These are phyloP conservation scores for Coregonus ussuriensis DNA, from an alignment of 2,797 vertebrate genomes.

Conservation along the genomic window DNA sequence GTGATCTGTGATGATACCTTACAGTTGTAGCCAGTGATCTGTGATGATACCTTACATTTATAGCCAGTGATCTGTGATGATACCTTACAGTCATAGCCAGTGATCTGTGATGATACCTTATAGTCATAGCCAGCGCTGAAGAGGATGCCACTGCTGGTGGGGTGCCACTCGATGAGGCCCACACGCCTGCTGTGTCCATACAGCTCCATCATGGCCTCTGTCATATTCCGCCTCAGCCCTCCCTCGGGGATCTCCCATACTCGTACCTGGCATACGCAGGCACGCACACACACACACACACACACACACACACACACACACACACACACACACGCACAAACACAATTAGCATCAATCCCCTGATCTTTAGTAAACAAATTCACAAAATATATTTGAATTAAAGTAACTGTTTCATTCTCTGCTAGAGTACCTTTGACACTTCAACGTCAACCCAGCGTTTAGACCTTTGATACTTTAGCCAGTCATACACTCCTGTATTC, in stretches of 20 bases:
- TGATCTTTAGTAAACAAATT: too few relatives aligned
- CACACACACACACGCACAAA: too few relatives aligned
- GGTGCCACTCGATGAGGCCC: conserved; percentile 97
- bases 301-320: conserved; percentile 8
- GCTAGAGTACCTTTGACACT: background rate
- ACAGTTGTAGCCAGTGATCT: too few relatives aligned
- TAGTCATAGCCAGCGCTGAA: conserved; percentile 98
- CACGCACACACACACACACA: conserved; percentile 14
- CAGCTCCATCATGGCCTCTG: conserved; percentile 88
- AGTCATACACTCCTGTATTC: background rate
- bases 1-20: too few relatives aligned
- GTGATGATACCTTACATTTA: too few relatives aligned
- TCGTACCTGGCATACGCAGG: conserved; percentile 79
- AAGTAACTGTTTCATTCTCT: too few relatives aligned
- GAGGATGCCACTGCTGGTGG: conserved; percentile 93
- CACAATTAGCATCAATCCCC: background rate
- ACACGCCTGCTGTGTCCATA: conserved; percentile 96
- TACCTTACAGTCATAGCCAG: too few relatives aligned
- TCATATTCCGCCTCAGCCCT: conserved; percentile 90
- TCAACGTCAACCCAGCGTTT: background rate
- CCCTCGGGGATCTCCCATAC: conserved; percentile 97
- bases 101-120: conserved; percentile 77
- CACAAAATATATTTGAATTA: too few relatives aligned
- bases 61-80: too few relatives aligned
- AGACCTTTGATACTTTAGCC: background rate